Percentiles rank a stretch among this genome's conserved stretches.
phyloP scores from a whole-genome alignment of 2,113 vertebrate species.

The Raphicerus campestris region DNA sequence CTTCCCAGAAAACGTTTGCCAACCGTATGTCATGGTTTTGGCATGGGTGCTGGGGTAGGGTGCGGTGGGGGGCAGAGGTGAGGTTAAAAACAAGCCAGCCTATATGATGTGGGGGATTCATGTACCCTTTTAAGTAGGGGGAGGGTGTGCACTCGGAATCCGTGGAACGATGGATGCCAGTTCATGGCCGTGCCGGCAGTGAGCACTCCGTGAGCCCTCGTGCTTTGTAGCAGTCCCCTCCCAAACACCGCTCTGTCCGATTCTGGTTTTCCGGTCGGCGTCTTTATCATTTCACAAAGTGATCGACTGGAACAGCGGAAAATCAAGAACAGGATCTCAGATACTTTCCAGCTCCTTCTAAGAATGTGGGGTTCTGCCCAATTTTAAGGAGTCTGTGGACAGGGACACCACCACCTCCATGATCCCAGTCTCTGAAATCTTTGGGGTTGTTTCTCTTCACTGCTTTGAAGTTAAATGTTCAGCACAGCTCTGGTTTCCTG shows the following conservation, averaged over 20 bases:
- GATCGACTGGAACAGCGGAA: not conserved
- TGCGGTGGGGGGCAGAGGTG: not conserved
- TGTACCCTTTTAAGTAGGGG: rapidly evolving
- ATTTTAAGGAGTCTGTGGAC: not conserved
- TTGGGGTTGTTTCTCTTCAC: not conserved
- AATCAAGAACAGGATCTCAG: not conserved
- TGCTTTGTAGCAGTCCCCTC: not conserved
- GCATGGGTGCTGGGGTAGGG: not conserved
- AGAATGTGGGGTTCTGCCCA: not conserved
- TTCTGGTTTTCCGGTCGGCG: not conserved
- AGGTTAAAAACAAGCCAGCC: not conserved
- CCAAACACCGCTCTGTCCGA: rapidly evolving
- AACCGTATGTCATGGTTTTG: not conserved
- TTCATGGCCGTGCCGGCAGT: rapidly evolving
- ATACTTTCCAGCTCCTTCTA: not conserved
- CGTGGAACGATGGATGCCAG: rapidly evolving
- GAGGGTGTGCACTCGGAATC: not conserved
- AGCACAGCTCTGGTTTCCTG: not conserved
- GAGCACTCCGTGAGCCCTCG: rapidly evolving
- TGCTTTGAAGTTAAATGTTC: not conserved
- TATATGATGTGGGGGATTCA: not conserved
- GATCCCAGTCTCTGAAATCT: not conserved
- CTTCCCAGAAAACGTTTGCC: not conserved
- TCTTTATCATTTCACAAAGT: not conserved
- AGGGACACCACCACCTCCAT: rapidly evolving